Evolutionary conservation across 2,797 vertebrate genomes (phyloP).

Genomic region (Helostoma temminkii): DNA sequence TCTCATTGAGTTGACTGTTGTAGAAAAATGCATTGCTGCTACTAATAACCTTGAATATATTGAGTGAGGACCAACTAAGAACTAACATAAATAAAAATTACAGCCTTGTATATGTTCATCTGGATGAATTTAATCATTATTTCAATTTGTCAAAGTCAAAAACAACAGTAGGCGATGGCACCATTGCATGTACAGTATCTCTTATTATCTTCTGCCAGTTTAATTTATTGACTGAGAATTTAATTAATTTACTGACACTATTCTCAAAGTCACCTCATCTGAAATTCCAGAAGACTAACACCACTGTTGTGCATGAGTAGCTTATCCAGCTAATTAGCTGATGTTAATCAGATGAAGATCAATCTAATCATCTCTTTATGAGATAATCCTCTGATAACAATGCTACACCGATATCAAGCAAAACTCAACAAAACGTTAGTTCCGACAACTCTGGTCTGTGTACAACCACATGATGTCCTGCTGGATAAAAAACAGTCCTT

Average conservation of each 20-base stretch:
- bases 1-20: background rate
- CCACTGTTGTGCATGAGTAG: conserved; percentile 18
- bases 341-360: conserved; percentile 63
- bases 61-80: conserved; percentile 31
- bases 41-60: conserved; percentile 60
- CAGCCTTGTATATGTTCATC: conserved; percentile 21
- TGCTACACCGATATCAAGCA: conserved; percentile 12
- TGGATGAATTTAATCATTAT: conserved; percentile 56
- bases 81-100: conserved; percentile 38
- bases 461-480: background rate
- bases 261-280: conserved; percentile 77
- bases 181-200: conserved; percentile 49
- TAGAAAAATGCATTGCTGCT: conserved; percentile 13
- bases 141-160: conserved; percentile 75
- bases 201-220: conserved; percentile 66
- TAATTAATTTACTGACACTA: conserved; percentile 73
- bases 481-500: background rate
- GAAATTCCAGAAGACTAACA: conserved; percentile 61
- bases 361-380: conserved; percentile 59
- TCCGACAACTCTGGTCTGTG: background rate
- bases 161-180: conserved; percentile 40
- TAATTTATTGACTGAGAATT: conserved; percentile 75
- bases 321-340: conserved; percentile 61
- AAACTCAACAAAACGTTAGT: conserved; percentile 14
- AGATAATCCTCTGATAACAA: conserved; percentile 52